Evolutionary conservation across 2,888 invertebrate species (phyloP).

Genomic region (Sycophila texana): DNA sequence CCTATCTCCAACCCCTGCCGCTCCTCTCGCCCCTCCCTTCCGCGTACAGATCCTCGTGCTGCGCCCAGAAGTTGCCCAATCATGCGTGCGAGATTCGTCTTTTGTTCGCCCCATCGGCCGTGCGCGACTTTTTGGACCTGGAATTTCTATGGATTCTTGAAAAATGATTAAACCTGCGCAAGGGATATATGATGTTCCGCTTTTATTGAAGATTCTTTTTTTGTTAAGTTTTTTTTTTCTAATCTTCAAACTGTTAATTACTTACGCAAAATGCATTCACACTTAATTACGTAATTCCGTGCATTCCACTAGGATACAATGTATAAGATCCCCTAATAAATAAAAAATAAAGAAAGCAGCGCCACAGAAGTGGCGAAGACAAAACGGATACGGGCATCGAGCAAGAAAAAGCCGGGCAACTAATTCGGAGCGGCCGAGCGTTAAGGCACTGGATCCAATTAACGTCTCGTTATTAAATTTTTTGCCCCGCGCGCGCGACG

Average conservation of each 20-base stretch:
- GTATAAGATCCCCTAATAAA: not conserved
- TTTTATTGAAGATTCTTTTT: too few relatives aligned
- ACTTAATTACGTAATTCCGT: conserved; percentile 14
- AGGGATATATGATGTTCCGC: too few relatives aligned
- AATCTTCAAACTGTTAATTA: too few relatives aligned
- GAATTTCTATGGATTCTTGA: too few relatives aligned
- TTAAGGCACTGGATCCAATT: conserved; percentile 61
- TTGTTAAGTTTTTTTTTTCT: too few relatives aligned
- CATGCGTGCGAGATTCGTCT: conserved; percentile 68
- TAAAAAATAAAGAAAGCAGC: not conserved
- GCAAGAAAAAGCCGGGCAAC: not conserved
- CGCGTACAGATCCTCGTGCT: conserved; percentile 60
- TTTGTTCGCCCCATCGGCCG: too few relatives aligned
- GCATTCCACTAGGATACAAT: too few relatives aligned
- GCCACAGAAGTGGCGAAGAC: not conserved
- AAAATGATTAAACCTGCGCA: too few relatives aligned
- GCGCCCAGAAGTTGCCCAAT: conserved; percentile 68
- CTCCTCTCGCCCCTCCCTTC: conserved; percentile 3
- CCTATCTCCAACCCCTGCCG: conserved; percentile 36
- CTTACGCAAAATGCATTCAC: not conserved
- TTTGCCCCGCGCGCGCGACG: conserved; percentile 35
- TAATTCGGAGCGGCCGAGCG: conserved; percentile 38
- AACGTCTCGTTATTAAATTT: conserved; percentile 64
- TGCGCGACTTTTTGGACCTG: too few relatives aligned
- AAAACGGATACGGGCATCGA: not conserved